Percentiles rank a stretch among this genome's conserved stretches.
Conservation (phyloP, 2,797 vertebrate species). For the Pangasius macronema region DNA sequence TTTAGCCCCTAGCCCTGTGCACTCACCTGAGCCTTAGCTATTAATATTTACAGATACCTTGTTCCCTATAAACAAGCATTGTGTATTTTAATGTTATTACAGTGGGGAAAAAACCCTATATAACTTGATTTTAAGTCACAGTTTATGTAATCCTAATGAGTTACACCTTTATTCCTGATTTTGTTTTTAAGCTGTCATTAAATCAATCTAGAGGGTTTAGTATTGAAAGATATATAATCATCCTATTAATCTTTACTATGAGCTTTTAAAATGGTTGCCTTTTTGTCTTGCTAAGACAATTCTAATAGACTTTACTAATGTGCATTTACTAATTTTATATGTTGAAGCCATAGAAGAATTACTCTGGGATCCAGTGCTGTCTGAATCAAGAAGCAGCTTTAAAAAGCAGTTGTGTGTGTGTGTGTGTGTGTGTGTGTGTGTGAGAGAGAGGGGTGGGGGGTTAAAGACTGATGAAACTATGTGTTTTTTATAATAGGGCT, state of each 20-base stretch:
- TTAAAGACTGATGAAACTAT: background rate
- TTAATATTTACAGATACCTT: constrained; percentile 15
- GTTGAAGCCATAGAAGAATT: constrained; percentile 27
- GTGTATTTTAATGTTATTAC: constrained; percentile 6
- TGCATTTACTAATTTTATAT: constrained; percentile 6
- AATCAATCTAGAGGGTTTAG: constrained; percentile 13
- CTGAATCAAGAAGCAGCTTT: constrained; percentile 3
- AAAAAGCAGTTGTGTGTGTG: background rate
- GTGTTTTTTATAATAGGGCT: background rate
- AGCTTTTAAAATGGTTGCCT: constrained; percentile 39
- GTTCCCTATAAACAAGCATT: background rate
- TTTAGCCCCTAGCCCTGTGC: background rate
- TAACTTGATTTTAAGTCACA: background rate
- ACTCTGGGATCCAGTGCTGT: constrained; percentile 24
- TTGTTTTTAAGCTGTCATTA: constrained; percentile 18
- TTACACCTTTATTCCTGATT: background rate
- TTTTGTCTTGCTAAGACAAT: constrained; percentile 19
- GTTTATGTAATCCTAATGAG: background rate
- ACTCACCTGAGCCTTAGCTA: constrained; percentile 17
- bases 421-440: background rate
- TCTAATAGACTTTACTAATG: constrained; percentile 11
- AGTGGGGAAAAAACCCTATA: background rate
- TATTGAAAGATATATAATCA: constrained; percentile 28
- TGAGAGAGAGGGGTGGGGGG: background rate
- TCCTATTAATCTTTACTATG: constrained; percentile 16